A percentile compares a stretch with the other conserved stretches of the same genome.
These are phyloP conservation scores for Cosmorhoe ocellata DNA, from an alignment of 2,888 invertebrate species.

Conservation along the genomic window DNA sequence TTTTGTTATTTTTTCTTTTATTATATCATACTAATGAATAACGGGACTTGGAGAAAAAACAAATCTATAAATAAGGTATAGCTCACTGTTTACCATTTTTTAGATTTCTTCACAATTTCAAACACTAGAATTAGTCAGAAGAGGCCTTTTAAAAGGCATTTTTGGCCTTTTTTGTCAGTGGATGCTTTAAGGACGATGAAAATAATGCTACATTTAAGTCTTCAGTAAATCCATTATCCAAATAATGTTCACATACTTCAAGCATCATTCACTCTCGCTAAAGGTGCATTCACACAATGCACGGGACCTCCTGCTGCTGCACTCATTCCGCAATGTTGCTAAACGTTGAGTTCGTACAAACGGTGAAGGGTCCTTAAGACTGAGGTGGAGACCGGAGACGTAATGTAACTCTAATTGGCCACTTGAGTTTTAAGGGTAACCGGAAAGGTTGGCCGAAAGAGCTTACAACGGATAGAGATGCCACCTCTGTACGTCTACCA, in stretches of 20 bases:
- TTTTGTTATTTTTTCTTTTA: too few relatives aligned
- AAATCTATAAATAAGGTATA: too few relatives aligned
- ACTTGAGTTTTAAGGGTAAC: constrained; percentile 72
- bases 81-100: too few relatives aligned
- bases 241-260: constrained; percentile 5
- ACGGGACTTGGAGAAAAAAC: too few relatives aligned
- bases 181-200: too few relatives aligned
- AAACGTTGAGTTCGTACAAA: constrained; percentile 55
- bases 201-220: not conserved
- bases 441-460: constrained; percentile 59
- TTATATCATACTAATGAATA: too few relatives aligned
- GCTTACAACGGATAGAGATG: constrained; percentile 35
- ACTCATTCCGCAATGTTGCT: constrained; percentile 54
- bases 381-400: constrained; percentile 50
- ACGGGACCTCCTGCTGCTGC: constrained; percentile 23
- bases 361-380: constrained; percentile 48
- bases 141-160: too few relatives aligned
- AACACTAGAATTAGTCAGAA: too few relatives aligned
- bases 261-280: constrained; percentile 24
- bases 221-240: constrained; percentile 2
- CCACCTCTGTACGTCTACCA: not conserved
- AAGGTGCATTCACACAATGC: constrained; percentile 17
- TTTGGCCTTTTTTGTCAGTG: too few relatives aligned
- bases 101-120: too few relatives aligned
- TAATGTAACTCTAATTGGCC: constrained; percentile 72